Percentiles rank a stretch among this genome's conserved stretches.
phyloP scores from a whole-genome alignment of 1,140 invertebrate species.

The Drosophila serrata region DNA sequence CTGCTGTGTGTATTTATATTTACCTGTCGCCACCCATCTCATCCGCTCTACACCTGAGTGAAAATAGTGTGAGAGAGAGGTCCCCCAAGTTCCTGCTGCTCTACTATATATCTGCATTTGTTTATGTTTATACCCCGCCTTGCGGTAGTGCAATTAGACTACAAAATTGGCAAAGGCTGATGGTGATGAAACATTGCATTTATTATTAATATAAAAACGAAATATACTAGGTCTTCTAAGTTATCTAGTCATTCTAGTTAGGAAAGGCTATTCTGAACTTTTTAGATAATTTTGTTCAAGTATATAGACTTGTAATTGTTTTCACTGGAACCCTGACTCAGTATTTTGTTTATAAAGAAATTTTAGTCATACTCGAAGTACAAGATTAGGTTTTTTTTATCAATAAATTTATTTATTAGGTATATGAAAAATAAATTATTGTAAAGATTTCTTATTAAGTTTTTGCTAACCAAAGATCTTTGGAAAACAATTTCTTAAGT shows the following conservation, averaged over 20 bases:
- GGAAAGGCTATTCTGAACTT: background rate
- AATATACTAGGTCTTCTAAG: background rate
- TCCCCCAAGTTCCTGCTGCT: constrained; percentile 22
- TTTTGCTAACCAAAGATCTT: too few relatives aligned
- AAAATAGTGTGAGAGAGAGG: constrained; percentile 16
- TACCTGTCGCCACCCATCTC: constrained; percentile 34
- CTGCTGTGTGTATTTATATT: constrained; percentile 47
- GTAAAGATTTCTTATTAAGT: too few relatives aligned
- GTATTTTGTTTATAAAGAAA: background rate
- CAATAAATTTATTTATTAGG: too few relatives aligned
- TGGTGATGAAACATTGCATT: background rate
- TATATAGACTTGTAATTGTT: background rate
- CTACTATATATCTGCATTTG: constrained; percentile 14
- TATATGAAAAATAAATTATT: too few relatives aligned
- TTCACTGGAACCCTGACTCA: background rate
- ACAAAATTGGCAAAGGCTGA: constrained; percentile 11
- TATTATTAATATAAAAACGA: background rate
- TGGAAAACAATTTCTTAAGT: too few relatives aligned
- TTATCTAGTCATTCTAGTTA: background rate
- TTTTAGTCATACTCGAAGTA: background rate
- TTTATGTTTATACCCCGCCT: constrained; percentile 33
- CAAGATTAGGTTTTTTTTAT: constrained; percentile 6
- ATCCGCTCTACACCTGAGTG: background rate
- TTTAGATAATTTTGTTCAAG: background rate
- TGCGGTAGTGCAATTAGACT: constrained; percentile 4